phyloP scores from a whole-genome alignment of 2,797 vertebrate species.

The Enteromius treurensis region DNA sequence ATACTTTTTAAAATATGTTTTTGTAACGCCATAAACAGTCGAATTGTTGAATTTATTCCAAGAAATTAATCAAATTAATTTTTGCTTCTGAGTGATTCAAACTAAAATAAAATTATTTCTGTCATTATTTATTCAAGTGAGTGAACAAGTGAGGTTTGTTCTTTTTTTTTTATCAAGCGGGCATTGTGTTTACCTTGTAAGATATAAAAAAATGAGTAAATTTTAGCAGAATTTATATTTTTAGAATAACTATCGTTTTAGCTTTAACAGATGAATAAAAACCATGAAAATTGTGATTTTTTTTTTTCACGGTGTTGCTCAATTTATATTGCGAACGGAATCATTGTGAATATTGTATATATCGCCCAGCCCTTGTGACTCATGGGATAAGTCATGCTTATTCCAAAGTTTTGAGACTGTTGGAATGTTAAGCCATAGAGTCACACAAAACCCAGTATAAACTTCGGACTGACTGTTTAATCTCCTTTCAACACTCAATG shows the following conservation, averaged over 20 bases:
- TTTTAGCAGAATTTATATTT: not conserved
- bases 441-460: slow-evolving; percentile 36
- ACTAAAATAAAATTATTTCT: not conserved
- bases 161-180: not conserved
- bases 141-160: not conserved
- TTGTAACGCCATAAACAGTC: not conserved
- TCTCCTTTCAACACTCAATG: slow-evolving; percentile 31
- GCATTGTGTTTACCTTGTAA: not conserved
- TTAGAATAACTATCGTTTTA: not conserved
- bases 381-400: slow-evolving; percentile 20
- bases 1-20: not conserved
- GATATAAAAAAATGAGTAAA: not conserved
- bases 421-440: slow-evolving; percentile 35
- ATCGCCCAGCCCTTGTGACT: slow-evolving; percentile 16
- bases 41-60: not conserved
- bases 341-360: slow-evolving; percentile 7
- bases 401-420: slow-evolving; percentile 27
- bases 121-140: not conserved
- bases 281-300: not conserved
- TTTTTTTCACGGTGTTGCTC: not conserved
- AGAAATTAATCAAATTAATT: not conserved
- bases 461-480: slow-evolving; percentile 36
- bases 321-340: not conserved
- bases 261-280: not conserved
- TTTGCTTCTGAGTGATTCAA: not conserved